phyloP scores from a whole-genome alignment of 2,113 vertebrate genomes.

The Clarias magur region DNA sequence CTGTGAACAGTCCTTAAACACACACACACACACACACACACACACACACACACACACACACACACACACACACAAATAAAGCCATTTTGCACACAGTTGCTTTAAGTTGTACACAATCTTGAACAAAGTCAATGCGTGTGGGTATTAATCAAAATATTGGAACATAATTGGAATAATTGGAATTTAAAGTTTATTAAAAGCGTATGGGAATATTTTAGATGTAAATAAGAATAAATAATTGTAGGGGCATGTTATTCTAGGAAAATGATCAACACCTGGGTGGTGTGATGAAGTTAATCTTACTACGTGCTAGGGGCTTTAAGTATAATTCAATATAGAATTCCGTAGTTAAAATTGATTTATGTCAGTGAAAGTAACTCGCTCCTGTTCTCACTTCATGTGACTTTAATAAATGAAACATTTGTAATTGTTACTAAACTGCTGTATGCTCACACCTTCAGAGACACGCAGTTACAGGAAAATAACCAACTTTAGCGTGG shows the following conservation, averaged over 20 bases:
- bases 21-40: slow-evolving; percentile 44
- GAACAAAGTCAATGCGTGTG: not conserved
- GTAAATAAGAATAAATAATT: not conserved
- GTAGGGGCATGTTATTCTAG: not conserved
- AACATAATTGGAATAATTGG: too few relatives aligned
- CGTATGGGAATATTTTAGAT: not conserved
- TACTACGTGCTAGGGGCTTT: not conserved
- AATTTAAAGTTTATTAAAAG: not conserved
- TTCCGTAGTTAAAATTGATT: not conserved
- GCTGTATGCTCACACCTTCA: too few relatives aligned
- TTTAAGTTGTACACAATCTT: not conserved
- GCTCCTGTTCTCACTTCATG: not conserved
- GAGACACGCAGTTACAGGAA: too few relatives aligned
- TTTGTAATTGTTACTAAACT: too few relatives aligned
- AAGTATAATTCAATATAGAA: too few relatives aligned
- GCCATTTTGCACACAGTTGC: not conserved
- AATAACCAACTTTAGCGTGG: too few relatives aligned
- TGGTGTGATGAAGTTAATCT: not conserved
- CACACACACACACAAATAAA: not conserved
- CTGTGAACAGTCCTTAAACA: slow-evolving; percentile 85
- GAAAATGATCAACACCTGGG: not conserved
- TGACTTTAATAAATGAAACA: not conserved
- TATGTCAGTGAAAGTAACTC: not conserved
- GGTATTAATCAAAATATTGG: not conserved
- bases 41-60: slow-evolving; percentile 17